These are phyloP conservation scores for Himantopus leucocephalus DNA, from an alignment of 2,113 vertebrate genomes.

Conservation along the genomic window DNA sequence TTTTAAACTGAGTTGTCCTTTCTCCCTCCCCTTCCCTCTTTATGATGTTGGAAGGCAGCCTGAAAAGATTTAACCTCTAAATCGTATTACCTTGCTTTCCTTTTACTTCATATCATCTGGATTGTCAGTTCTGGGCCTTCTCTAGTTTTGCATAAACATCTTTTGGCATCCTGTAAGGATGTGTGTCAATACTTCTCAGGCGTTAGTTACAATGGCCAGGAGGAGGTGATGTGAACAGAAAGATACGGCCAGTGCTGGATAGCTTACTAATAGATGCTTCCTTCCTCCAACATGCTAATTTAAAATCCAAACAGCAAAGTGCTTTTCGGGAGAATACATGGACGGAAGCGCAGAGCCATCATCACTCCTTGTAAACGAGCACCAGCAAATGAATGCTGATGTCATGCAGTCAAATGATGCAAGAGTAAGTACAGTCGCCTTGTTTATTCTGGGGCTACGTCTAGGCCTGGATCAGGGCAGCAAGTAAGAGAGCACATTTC, in stretches of 20 bases:
- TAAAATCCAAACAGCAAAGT: not conserved
- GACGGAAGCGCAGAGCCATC: not conserved
- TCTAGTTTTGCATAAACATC: not conserved
- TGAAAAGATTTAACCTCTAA: not conserved
- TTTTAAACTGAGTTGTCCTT: not conserved
- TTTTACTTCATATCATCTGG: not conserved
- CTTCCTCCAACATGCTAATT: not conserved
- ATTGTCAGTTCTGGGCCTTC: not conserved
- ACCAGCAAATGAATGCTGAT: not conserved
- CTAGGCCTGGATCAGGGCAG: not conserved
- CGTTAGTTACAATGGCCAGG: not conserved
- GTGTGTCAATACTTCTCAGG: not conserved
- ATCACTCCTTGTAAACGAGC: not conserved
- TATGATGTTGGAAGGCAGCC: not conserved
- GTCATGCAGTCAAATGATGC: not conserved
- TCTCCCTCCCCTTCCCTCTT: not conserved
- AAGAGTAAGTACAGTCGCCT: not conserved
- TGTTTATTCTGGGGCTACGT: not conserved
- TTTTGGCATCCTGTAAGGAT: not conserved
- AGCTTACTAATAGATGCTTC: not conserved
- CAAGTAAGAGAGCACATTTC: not conserved
- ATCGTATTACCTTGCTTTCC: not conserved
- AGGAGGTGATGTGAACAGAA: not conserved
- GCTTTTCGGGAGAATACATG: not conserved
- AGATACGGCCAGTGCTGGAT: not conserved